Base-by-base conservation (phyloP, 30 jellyfish, hydroid and myxozoan genomes). In the Mastigias papua region DNA sequence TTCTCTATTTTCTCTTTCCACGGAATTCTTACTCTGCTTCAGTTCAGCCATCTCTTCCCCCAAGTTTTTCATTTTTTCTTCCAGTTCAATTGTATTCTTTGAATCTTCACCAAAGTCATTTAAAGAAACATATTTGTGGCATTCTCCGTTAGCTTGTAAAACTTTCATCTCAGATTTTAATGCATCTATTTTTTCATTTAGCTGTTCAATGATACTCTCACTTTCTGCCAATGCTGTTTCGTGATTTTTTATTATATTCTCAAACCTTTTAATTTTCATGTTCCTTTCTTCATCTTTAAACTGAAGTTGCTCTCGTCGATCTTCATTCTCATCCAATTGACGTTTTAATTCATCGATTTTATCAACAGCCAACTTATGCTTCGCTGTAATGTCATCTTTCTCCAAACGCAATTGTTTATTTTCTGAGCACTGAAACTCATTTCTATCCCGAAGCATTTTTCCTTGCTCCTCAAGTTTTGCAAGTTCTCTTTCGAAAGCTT, bases 171-270 rank as follows among this genome's bases (percentile, higher is more conserved):
- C 68, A 33, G 67, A 87, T 28, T 69, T 73, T 58, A 90, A 29
- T 13, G 62, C 77, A 9, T 51, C 81, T 0, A 90, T 75, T 49
- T 83, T 74, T 61, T 57, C 86, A 83, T 92, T 92, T 66, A 86
- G 69, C 71, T 92, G 94, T 23, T 92, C 96, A 17, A 92, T 92
- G 19, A 92, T 48, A 29, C 57, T 66, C 33, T 84, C 98, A 42
- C 92, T 92, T 26, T 84, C 98, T 7, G 62, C 84, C 20, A 92
- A 67, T 0, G 87, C 96, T 0, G 93, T 76, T 80, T 80, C 97
- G 54, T 92, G 96, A 54, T 92, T 93, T 17, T 78, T 70, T 34
- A 78, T 42, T 5, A 86, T 65, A 17, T 65, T 31, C 32, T 80
- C 91, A 64, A 61, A 85, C 35, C 84, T 80, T 50, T 60, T 82